Evolutionary conservation across 2,888 invertebrate genomes (phyloP), one percentile per base, ranked within the genome.

Genomic region (Hyposoter didymator): DNA sequence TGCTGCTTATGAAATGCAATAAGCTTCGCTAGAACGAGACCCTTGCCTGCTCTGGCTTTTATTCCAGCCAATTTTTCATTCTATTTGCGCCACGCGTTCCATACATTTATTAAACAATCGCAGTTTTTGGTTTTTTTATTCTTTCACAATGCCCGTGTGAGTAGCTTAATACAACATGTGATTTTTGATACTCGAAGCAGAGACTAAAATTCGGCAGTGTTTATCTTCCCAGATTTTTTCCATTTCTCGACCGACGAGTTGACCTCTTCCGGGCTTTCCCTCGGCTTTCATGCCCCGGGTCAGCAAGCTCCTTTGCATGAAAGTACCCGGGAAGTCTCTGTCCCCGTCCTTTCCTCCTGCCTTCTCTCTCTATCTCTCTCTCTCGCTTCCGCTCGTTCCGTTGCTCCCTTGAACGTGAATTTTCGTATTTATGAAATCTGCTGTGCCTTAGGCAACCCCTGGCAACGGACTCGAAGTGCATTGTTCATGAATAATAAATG

Each of bases 401-500:
- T 72, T 62, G 28, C 32, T 55, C 35, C 43, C 43, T 81, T 7
- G 72, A 45, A 67, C 75, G 82, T 78, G 79, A 82, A 73, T 76
- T 86, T 84, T 87, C 79, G 82, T 86, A 87, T 87, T 87, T 87
- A 87, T 87, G 84, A 86, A 87, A 87, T 86, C 84, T 83, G 64
- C 78, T 64, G 47, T 84, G 70, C 66, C 62, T 52, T 49, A 22
- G 74, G 75, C 66, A 78, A 47, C 62, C 70, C 59, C 39, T 39
- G 75, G 70, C 69, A 73, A 70, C 52, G 47, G 45, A 64, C 84
- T 79, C 75, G 64, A 80, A 80, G 84, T 86, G 87, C 87, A 87
- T 87, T 87, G 87, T 87, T 84, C 87, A 87, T 87, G 84, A 87
- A 87, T 87, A 87, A 87, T 87, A 87, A 87, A 84, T 43, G 69